Conservation (phyloP, 2,888 invertebrate species). For the Peribatodes rhomboidaria region DNA sequence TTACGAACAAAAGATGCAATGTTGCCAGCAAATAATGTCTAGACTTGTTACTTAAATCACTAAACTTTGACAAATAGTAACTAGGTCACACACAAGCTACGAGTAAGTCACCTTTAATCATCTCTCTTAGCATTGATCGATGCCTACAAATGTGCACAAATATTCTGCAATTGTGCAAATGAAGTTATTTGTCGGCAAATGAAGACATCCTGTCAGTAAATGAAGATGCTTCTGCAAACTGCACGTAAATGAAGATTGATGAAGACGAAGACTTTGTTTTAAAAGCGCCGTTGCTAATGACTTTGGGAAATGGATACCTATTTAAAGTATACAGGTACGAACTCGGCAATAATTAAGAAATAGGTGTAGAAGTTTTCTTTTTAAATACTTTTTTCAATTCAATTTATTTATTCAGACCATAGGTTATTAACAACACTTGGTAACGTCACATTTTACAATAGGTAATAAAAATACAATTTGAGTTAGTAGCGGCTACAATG, state of each 20-base stretch:
- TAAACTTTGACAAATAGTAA: conserved; percentile 19
- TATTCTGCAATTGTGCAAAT: conserved; percentile 11
- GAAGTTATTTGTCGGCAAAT: neutral
- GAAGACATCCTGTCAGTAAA: neutral
- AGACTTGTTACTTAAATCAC: neutral
- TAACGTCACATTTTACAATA: no score
- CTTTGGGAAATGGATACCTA: neutral
- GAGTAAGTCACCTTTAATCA: neutral
- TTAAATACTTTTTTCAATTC: no score
- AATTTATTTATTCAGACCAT: no score
- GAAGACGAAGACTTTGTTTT: neutral
- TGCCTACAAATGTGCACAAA: conserved; percentile 14
- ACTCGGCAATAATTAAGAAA: no score
- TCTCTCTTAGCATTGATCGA: conserved; percentile 19
- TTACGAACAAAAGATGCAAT: neutral
- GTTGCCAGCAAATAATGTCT: neutral
- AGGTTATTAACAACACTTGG: no score
- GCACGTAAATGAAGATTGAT: conserved; percentile 4
- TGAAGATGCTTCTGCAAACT: neutral
- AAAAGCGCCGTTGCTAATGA: neutral
- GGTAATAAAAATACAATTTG: no score
- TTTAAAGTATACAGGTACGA: no score
- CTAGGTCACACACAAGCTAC: conserved; percentile 9
- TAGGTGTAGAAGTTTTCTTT: no score
- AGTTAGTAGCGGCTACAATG: no score